Evolutionary conservation across 2,797 vertebrate species (phyloP).

Genomic region (Anguilla obscura): DNA sequence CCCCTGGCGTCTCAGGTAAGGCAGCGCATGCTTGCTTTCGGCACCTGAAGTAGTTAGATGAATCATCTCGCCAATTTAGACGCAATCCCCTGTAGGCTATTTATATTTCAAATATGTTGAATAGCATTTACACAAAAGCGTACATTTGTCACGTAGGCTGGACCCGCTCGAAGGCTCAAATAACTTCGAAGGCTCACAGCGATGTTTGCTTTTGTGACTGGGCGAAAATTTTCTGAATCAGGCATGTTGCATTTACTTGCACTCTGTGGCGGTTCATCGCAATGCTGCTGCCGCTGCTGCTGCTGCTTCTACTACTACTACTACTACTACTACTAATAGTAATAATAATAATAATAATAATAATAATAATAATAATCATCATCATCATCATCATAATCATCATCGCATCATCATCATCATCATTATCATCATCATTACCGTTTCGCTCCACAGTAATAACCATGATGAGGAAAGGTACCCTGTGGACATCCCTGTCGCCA

Average conservation of each 20-base stretch:
- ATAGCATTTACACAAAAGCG: not conserved
- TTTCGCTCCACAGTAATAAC: slow-evolving; percentile 61
- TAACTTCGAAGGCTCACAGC: too few species aligned
- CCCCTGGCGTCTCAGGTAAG: slow-evolving; percentile 82
- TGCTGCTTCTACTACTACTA: too few species aligned
- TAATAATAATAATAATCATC: not conserved
- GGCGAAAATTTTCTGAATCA: too few species aligned
- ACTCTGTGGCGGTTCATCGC: too few species aligned
- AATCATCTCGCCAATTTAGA: not conserved
- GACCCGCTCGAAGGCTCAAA: too few species aligned
- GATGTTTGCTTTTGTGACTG: too few species aligned
- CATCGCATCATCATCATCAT: not conserved
- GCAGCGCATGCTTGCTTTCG: not conserved
- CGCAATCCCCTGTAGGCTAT: not conserved
- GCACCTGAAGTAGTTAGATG: not conserved
- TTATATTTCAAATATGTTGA: not conserved
- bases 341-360: too few species aligned
- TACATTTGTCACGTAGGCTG: not conserved
- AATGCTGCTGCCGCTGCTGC: too few species aligned
- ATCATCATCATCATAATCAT: not conserved
- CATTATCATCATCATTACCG: too few species aligned
- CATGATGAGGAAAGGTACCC: slow-evolving; percentile 68
- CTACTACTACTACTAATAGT: too few species aligned
- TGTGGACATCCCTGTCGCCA: slow-evolving; percentile 65
- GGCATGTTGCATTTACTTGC: too few species aligned